Evolutionary conservation across 2,113 vertebrate genomes (phyloP), one percentile per base, ranked within the genome.

Genomic region (Cryptomyrus ogoouensis): DNA sequence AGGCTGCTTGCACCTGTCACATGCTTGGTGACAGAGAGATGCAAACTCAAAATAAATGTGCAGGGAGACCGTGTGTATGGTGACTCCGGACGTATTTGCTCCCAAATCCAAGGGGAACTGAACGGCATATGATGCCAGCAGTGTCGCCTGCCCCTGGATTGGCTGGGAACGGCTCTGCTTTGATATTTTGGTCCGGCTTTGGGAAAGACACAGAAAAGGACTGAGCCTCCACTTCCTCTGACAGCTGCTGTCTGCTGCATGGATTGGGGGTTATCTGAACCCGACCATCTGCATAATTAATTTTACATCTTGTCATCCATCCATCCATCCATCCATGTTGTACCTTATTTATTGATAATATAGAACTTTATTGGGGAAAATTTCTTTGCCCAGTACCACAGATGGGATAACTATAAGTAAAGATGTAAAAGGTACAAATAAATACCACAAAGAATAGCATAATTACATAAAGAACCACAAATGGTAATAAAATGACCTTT

Each of bases 1-100:
- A 52, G 50, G 89, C 74, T 83, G 77, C 89, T 10, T 89, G 77
- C 89, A 27, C 9, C 77, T 89, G 89, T 84, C 77, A 46, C 3
- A 31, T 49, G 35, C 50, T 31, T 80, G 47, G 42, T 56, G 74
- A 53, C 77, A 56, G 89, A 89, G 19, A 58, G 3, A n/a, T 50
- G 19, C 19, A 58, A 83, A 56, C 49, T 83, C 27, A 27, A 89
- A 89, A 77, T 50, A 83, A 89, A 83, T 52, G 49, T 83, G 31
- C 49, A 58, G 50, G 39, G 88, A 10, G 74, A 44, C 74, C 44
- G 10, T 83, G 52, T 53, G 49, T 44, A 83, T 56, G 74, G 50
- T n/a, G 35, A 58, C 31, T 83, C 44, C 15, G 39, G 39, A 89
- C 52, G 5, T 84, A 39, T 56, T 50, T 84, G 44, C 44, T 46